Percentiles rank a stretch among this genome's conserved stretches.
These are phyloP conservation scores for Irena cyanogastra DNA, from an alignment of 2,113 vertebrate genomes.

Conservation along the genomic window DNA sequence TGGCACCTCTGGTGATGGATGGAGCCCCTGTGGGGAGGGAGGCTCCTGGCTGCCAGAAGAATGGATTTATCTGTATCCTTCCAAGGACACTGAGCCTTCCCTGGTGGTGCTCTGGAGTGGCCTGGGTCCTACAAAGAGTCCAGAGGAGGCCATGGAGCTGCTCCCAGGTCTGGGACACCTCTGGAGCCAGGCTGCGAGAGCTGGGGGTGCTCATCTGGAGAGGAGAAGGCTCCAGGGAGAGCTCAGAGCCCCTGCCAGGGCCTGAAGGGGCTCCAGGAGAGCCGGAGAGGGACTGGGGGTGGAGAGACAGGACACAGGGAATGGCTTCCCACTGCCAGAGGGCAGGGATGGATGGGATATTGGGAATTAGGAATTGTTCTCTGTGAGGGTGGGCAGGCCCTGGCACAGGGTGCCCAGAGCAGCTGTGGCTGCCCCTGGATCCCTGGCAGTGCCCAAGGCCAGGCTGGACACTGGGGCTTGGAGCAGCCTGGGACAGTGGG, in stretches of 20 bases:
- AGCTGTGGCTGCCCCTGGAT: neutral
- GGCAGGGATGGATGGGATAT: neutral
- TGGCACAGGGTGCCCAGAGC: neutral
- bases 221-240: neutral
- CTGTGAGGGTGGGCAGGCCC: neutral
- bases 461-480: neutral
- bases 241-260: accelerated
- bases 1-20: neutral
- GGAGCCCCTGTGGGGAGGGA: neutral
- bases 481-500: neutral
- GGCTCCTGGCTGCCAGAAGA: neutral
- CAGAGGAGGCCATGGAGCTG: accelerated
- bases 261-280: neutral
- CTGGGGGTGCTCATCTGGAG: neutral
- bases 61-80: neutral
- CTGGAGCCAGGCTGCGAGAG: neutral
- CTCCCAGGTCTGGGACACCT: neutral
- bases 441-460: neutral
- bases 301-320: neutral
- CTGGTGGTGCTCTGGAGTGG: neutral
- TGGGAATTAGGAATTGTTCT: neutral
- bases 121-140: neutral
- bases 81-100: neutral
- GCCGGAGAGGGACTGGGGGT: neutral
- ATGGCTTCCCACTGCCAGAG: neutral